phyloP scores from a whole-genome alignment of 2,888 invertebrate species.

The Synanthedon vespiformis region DNA sequence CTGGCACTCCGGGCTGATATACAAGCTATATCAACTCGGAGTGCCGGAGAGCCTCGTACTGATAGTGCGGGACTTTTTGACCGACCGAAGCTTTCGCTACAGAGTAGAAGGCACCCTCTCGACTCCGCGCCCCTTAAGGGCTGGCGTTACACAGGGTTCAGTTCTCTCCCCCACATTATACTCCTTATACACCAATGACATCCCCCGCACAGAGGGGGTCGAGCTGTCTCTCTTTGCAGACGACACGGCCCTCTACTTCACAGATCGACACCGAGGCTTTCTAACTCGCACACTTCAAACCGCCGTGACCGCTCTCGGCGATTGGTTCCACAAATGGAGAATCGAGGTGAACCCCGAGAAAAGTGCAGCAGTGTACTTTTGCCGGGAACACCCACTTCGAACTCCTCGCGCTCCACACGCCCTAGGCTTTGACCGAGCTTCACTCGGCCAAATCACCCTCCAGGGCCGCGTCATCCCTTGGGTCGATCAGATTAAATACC shows the following conservation, averaged over 20 bases:
- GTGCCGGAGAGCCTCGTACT: no score
- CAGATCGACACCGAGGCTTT: neutral
- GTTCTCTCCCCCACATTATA: conserved; percentile 11
- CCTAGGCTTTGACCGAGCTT: neutral
- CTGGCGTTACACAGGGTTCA: conserved; percentile 4
- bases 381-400: no score
- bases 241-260: neutral
- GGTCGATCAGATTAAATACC: neutral
- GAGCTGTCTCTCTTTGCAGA: no score
- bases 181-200: neutral
- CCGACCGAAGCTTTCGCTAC: neutral
- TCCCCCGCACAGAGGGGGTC: no score
- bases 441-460: neutral
- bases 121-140: neutral
- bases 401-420: neutral
- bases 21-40: no score
- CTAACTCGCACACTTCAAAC: neutral
- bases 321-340: neutral
- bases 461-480: neutral
- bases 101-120: no score
- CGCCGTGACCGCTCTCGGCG: neutral
- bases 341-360: no score
- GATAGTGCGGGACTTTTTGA: no score
- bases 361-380: no score
- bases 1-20: no score